Evolutionary conservation across 2,888 invertebrate species (phyloP).

Genomic region (Apantesis nais): DNA sequence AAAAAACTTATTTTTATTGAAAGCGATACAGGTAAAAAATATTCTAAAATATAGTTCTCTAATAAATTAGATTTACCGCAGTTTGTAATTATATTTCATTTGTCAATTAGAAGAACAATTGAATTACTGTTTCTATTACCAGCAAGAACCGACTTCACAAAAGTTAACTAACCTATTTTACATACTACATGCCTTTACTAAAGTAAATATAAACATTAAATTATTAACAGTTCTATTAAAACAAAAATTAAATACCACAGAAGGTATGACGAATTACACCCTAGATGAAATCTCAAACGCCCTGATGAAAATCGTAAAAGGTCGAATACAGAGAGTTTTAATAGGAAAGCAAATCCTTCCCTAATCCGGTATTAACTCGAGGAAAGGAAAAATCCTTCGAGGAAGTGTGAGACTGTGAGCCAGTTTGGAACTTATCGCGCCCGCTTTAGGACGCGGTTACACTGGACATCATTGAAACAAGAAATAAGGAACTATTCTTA

Average conservation of each 20-base stretch:
- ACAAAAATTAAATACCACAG: conserved; percentile 7
- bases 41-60: not conserved
- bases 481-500: not conserved
- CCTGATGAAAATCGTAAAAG: conserved; percentile 47
- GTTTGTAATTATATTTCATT: not conserved
- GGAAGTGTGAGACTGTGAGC: conserved; percentile 33
- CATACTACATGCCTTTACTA: not conserved
- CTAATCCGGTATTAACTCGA: conserved; percentile 44
- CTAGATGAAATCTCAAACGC: conserved; percentile 37
- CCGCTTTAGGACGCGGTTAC: conserved; percentile 21
- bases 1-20: not conserved
- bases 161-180: not conserved
- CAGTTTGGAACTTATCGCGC: conserved; percentile 35
- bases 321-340: conserved; percentile 53
- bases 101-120: not conserved
- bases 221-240: not conserved
- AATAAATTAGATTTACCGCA: not conserved
- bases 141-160: not conserved
- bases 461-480: not conserved
- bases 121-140: not conserved
- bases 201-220: not conserved
- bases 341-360: conserved; percentile 55
- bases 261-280: conserved; percentile 30
- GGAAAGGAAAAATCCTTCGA: conserved; percentile 34
- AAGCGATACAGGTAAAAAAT: not conserved